Base-by-base conservation (phyloP, 1,140 invertebrate species). In the Centruroides sculpturatus region DNA sequence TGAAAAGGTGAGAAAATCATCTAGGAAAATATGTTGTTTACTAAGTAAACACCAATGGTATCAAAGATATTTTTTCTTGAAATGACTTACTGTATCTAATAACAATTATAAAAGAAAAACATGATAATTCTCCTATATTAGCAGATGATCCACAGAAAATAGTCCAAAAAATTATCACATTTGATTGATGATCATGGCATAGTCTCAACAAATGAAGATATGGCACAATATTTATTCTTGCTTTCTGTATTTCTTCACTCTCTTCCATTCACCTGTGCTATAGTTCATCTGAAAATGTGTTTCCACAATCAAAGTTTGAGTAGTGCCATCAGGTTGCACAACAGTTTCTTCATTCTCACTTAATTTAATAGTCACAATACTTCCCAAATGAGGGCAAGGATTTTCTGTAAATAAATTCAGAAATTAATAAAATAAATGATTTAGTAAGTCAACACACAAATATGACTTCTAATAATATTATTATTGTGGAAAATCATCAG, bases 281-380 rank as follows among this genome's bases (percentile, higher is more conserved):
- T 94, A 95, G 74, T 96, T 94, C 91, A 96, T 94, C 75, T 94
- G 90, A 80, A 94, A 94, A 74, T 92, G 91, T 11, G 87, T 92
- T 72, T 96, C 91, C 0, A 88, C 87, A 52, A 89, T 77, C 81
- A 89, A 85, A 0, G 82, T 82, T 0, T 85, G 74, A 0, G 81
- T 83, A 60, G 85, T 84, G 54, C 68, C 63, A 71, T 87, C 86
- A 0, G 82, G 72, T 67, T 90, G 85, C 7, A 80, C 74, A 0
- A 91, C 82, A 62, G 84, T 84, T 71, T 93, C 89, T 67, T 87
- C 80, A 73, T 89, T 84, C 71, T 95, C 91, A 60, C 86, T 90
- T 48, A 95, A 76, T 76, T 92, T 90, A 59, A 96, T 92, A 54
- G 89, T 94, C 0, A 94, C 85, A 67, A 95, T 86, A 71, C 90